phyloP scores from a whole-genome alignment of 2,888 invertebrate genomes.

The Cordylochernes scorpioides region DNA sequence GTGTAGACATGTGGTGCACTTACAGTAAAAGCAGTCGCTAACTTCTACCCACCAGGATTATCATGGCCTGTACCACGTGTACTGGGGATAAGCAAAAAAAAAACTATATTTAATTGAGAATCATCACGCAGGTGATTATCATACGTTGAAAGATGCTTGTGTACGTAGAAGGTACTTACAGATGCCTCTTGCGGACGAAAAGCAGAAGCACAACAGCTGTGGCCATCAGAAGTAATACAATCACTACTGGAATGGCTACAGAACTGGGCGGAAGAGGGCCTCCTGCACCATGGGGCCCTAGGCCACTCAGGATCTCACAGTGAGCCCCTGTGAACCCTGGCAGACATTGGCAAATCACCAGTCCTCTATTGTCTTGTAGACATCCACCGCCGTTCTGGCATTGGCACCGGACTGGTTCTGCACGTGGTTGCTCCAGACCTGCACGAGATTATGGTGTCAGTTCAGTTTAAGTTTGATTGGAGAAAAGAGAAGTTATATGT shows the following conservation, averaged over 20 bases:
- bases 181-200: slow-evolving; percentile 30
- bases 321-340: slow-evolving; percentile 40
- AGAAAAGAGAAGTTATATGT: too few relatives aligned
- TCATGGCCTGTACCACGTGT: too few relatives aligned
- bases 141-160: too few relatives aligned
- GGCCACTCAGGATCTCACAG: slow-evolving; percentile 46
- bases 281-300: slow-evolving; percentile 18
- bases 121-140: too few relatives aligned
- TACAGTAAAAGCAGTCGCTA: too few relatives aligned
- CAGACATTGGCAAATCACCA: slow-evolving; percentile 41
- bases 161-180: slow-evolving; percentile 39
- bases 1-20: too few relatives aligned
- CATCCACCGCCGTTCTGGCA: slow-evolving; percentile 75
- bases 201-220: slow-evolving; percentile 50
- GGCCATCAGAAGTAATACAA: slow-evolving; percentile 41
- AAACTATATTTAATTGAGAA: too few relatives aligned
- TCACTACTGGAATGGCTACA: slow-evolving; percentile 51
- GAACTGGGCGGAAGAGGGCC: slow-evolving; percentile 28
- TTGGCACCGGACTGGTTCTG: slow-evolving; percentile 42
- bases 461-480: slow-evolving; percentile 7
- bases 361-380: slow-evolving; percentile 31
- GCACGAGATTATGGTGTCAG: too few relatives aligned
- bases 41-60: too few relatives aligned
- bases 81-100: too few relatives aligned
- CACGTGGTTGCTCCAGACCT: slow-evolving; percentile 44